Percentiles rank a stretch among this genome's conserved stretches.
Evolutionary conservation across 2,888 invertebrate genomes (phyloP).

Genomic region (Fragum fragum): DNA sequence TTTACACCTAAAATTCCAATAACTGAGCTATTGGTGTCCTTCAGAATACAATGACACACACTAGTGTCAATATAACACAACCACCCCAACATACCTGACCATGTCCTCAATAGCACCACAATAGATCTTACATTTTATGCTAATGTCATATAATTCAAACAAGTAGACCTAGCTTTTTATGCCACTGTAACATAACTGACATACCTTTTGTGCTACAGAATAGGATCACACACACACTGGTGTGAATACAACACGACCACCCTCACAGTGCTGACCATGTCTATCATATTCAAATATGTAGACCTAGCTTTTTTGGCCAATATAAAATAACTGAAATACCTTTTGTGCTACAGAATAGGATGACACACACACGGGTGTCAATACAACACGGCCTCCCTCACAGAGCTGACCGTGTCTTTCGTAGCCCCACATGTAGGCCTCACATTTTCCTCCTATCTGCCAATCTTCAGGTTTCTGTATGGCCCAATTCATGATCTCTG

Average conservation of each 20-base stretch:
- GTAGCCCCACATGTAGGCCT: conserved; percentile 90
- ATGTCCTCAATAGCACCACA: conserved; percentile 90
- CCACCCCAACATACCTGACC: conserved; percentile 90
- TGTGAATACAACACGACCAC: conserved; percentile 85
- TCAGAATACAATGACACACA: conserved; percentile 82
- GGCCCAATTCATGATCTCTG: conserved; percentile 90
- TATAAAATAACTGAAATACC: conserved; percentile 71
- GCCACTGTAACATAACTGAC: background rate
- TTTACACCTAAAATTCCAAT: too few relatives aligned
- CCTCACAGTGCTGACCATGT: conserved; percentile 90
- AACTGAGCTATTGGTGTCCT: conserved; percentile 86
- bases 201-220: conserved; percentile 85
- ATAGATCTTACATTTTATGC: conserved; percentile 89
- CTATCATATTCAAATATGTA: too few relatives aligned
- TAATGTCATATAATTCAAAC: too few relatives aligned
- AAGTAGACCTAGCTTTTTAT: too few relatives aligned
- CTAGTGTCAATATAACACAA: conserved; percentile 80
- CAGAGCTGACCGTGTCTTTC: conserved; percentile 90
- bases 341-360: conserved; percentile 85
- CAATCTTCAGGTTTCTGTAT: conserved; percentile 90
- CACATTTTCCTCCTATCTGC: conserved; percentile 90
- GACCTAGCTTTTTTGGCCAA: too few relatives aligned
- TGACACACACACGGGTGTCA: conserved; percentile 79
- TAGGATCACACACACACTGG: conserved; percentile 83
- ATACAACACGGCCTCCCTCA: conserved; percentile 87